A percentile compares a stretch with the other conserved stretches of the same genome.
These are phyloP conservation scores for Pseudachorutes palmiensis DNA, from an alignment of 1,140 invertebrate genomes.

Conservation along the genomic window DNA sequence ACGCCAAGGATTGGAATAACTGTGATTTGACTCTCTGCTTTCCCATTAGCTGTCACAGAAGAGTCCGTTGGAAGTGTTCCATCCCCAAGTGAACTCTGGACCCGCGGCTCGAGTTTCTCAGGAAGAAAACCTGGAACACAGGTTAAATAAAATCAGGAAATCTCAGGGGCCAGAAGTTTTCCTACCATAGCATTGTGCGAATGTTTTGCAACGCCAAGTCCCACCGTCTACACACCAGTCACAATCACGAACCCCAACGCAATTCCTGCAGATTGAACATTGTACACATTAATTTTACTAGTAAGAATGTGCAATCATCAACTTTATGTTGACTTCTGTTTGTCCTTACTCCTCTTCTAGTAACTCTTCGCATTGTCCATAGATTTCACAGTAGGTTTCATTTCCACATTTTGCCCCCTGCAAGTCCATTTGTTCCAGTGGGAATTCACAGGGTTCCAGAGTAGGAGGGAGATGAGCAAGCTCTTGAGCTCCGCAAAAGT, in stretches of 20 bases:
- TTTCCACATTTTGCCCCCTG: background rate
- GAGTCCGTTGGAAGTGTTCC: no score
- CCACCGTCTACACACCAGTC: slow-evolving; percentile 69
- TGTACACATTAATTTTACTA: background rate
- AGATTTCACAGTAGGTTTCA: no score
- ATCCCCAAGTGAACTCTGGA: no score
- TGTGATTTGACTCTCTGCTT: slow-evolving; percentile 35
- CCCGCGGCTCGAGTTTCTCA: no score
- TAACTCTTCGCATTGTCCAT: no score
- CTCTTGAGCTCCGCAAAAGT: slow-evolving; percentile 48
- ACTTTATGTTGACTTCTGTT: no score
- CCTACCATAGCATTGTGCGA: slow-evolving; percentile 27
- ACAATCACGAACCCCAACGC: slow-evolving; percentile 51
- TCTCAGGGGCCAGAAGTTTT: no score
- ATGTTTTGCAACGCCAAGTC: slow-evolving; percentile 21
- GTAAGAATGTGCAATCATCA: no score
- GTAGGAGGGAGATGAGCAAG: slow-evolving; percentile 17
- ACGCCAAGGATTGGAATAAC: slow-evolving; percentile 57
- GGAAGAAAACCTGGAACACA: no score
- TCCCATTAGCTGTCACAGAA: background rate
- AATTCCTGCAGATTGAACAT: background rate
- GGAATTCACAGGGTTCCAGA: slow-evolving; percentile 26
- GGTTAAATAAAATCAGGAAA: no score
- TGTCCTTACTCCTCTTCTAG: no score
- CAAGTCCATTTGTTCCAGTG: slow-evolving; percentile 23